phyloP scores from a whole-genome alignment of 2,797 vertebrate species.

The Oryzias sinensis region DNA sequence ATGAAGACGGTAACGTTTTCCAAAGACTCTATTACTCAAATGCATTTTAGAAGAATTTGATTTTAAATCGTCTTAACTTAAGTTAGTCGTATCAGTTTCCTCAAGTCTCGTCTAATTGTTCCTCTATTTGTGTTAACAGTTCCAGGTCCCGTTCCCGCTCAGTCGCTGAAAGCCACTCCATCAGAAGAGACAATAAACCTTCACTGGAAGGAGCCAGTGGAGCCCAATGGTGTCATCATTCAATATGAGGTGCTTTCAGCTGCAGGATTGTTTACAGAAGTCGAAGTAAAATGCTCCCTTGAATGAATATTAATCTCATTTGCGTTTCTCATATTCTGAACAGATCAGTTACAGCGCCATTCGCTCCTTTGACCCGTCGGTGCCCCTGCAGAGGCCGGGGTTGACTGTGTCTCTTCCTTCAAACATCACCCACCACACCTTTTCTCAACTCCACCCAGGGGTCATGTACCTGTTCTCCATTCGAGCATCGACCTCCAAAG shows the following conservation, averaged over 20 bases:
- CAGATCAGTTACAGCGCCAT: constrained; percentile 94
- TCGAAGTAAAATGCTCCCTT: neutral
- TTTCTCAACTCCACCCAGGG: constrained; percentile 92
- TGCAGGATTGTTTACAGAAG: neutral
- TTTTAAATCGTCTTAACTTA: too few relatives aligned
- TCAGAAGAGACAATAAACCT: constrained; percentile 96
- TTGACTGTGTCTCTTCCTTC: constrained; percentile 89
- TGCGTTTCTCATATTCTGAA: constrained; percentile 9
- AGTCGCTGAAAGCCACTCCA: constrained; percentile 90
- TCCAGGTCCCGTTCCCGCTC: constrained; percentile 89
- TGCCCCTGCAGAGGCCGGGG: constrained; percentile 87
- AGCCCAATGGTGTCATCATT: constrained; percentile 96
- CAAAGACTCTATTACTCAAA: neutral
- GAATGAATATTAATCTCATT: neutral
- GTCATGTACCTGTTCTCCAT: constrained; percentile 96
- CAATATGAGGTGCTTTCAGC: constrained; percentile 79
- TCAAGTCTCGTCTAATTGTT: constrained; percentile 13
- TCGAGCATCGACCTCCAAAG: constrained; percentile 92
- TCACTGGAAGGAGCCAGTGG: constrained; percentile 94
- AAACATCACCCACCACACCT: constrained; percentile 89
- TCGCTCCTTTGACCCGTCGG: constrained; percentile 93
- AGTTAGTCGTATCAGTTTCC: neutral
- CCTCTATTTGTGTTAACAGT: constrained; percentile 74
- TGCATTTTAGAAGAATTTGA: too few relatives aligned
- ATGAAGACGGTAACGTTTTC: constrained; percentile 87